Base-by-base conservation (phyloP, 2,113 vertebrate species). In the Mungos mungo region DNA sequence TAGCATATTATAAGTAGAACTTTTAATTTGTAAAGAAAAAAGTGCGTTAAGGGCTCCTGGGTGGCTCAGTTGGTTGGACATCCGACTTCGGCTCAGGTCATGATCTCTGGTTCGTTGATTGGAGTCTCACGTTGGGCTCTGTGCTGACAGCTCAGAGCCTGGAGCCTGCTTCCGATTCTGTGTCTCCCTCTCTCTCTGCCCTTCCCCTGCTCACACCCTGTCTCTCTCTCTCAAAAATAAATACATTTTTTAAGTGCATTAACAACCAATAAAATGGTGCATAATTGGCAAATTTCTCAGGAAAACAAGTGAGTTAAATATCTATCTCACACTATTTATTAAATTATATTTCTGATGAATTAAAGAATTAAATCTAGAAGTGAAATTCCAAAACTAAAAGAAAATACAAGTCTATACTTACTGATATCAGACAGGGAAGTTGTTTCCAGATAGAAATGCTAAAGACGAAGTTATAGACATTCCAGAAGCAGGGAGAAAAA, bases 291-390 rank as follows among this genome's bases (percentile, higher is more conserved):
- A 90, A 60, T 6, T 82, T 81, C 57, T 29, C 38, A 15, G 71
- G 25, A 45, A 68, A 63, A 54, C 31, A 33, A 41, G 8, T n/a
- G 27, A 65, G 2, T 79, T 93, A 77, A 45, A 14, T 45, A 47
- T 71, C 35, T 54, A 31, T 79, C 33, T 79, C 45, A 79, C 14
- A 2, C 33, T 57, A 25, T 45, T 8, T 9, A 25, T 74, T 86
- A 38, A 91, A 79, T 27, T 68, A 6, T 50, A 81, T 35, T 72
- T 79, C 38, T 66, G 2, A 54, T 38, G 27, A 92, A 82, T 69
- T 29, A 65, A 91, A 69, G 31, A 92, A 77, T 76, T 81, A 92
- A 77, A 93, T 94, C 80, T 52, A 83, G 25, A 94, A 94, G 50
- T 1, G 3, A 88, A 94, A 92, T 54, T 21, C 71, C 18, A 47